These are phyloP conservation scores for Haplochromis vanheusdeni DNA, from an alignment of 2,113 vertebrate genomes.

Conservation along the genomic window DNA sequence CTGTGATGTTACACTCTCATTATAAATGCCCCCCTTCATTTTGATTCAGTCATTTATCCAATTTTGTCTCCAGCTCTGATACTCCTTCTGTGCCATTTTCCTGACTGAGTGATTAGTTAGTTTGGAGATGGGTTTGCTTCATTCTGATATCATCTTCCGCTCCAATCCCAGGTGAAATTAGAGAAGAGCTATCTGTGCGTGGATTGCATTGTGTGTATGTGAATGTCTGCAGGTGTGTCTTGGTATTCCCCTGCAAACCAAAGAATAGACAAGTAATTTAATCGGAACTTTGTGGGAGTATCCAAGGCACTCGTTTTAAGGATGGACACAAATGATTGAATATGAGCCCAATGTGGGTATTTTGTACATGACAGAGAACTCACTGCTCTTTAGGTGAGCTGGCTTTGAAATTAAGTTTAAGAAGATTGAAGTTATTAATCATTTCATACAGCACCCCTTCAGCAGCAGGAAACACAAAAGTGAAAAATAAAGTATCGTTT, in stretches of 20 bases:
- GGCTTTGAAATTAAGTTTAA: not conserved
- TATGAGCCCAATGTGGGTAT: not conserved
- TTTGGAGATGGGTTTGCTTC: constrained; percentile 39
- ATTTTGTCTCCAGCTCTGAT: not conserved
- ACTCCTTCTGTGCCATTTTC: not conserved
- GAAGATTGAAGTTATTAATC: not conserved
- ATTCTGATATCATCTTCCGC: constrained; percentile 29
- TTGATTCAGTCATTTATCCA: not conserved
- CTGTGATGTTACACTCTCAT: not conserved
- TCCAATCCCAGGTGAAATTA: constrained; percentile 7
- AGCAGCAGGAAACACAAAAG: not conserved
- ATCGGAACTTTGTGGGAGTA: not conserved
- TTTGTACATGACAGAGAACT: not conserved
- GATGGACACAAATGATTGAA: not conserved
- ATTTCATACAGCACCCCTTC: rapidly evolving
- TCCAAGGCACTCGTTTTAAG: not conserved
- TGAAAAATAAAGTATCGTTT: not conserved
- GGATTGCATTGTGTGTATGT: not conserved
- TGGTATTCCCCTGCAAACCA: not conserved
- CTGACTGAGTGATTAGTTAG: constrained; percentile 39
- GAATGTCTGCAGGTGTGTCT: not conserved
- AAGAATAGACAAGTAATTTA: not conserved
- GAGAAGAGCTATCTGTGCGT: not conserved
- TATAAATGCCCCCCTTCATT: not conserved
- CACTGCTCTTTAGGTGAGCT: not conserved